These are phyloP conservation scores for Potorous gilbertii DNA, from an alignment of 2,797 vertebrate species.

Conservation along the genomic window DNA sequence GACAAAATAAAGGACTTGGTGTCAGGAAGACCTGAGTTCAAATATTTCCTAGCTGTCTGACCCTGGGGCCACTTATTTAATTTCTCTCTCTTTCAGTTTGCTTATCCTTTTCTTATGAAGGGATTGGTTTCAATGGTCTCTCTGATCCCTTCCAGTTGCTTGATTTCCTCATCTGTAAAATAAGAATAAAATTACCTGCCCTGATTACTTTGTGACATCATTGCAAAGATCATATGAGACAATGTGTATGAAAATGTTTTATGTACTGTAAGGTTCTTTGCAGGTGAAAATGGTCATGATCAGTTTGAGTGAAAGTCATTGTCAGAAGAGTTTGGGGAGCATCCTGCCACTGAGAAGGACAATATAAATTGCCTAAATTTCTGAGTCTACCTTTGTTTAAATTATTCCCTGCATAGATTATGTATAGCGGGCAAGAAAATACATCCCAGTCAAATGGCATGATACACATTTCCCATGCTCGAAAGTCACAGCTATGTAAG, in stretches of 20 bases:
- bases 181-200: not conserved
- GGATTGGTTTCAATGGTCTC: not conserved
- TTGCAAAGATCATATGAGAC: not conserved
- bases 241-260: not conserved
- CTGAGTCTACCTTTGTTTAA: not conserved
- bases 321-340: conserved; percentile 38
- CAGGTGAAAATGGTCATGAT: not conserved
- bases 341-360: conserved; percentile 41
- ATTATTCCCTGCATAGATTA: not conserved
- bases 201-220: not conserved
- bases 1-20: not conserved
- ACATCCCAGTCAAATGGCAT: not conserved
- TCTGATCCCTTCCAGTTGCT: not conserved
- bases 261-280: not conserved
- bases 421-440: conserved; percentile 32
- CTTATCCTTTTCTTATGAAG: not conserved
- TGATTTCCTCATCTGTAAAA: not conserved
- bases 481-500: conserved; percentile 60
- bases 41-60: not conserved
- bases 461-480: conserved; percentile 6
- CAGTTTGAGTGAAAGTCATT: not conserved
- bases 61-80: not conserved
- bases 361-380: not conserved
- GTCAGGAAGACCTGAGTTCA: not conserved
- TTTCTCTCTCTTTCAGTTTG: not conserved